phyloP scores from a whole-genome alignment of 2,113 vertebrate species.

The Carlito syrichta region DNA sequence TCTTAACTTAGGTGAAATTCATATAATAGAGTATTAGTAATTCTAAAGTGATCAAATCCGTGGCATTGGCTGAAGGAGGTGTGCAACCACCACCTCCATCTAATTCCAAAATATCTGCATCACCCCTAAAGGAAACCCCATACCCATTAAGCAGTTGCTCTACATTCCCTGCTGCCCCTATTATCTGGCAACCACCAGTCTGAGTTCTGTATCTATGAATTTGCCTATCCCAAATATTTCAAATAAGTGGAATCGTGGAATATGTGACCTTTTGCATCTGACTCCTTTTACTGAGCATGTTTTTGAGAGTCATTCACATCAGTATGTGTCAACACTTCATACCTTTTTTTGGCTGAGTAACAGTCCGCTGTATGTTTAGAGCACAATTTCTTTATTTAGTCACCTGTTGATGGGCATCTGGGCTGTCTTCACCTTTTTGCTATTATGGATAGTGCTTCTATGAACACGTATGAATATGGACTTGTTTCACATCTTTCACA shows the following conservation, averaged over 20 bases:
- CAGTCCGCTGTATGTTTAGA: not conserved
- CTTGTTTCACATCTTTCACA: not conserved
- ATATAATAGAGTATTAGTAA: not conserved
- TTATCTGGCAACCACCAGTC: not conserved
- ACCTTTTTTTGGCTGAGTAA: constrained; percentile 4
- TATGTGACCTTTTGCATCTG: not conserved
- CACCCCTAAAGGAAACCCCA: not conserved
- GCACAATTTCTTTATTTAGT: not conserved
- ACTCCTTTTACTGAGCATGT: not conserved
- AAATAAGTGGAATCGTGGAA: not conserved
- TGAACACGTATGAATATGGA: not conserved
- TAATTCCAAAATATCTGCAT: not conserved
- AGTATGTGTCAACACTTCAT: not conserved
- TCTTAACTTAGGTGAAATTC: not conserved
- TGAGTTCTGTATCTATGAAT: not conserved
- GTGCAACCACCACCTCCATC: not conserved
- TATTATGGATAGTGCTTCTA: not conserved
- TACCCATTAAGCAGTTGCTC: not conserved
- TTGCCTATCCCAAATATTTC: not conserved
- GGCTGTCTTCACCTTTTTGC: not conserved
- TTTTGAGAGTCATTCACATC: not conserved
- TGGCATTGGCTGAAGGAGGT: not conserved
- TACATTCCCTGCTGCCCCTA: not conserved
- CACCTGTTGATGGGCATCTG: not conserved
- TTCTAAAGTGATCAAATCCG: not conserved